Evolutionary conservation across 1,140 invertebrate genomes (phyloP), one percentile per base, ranked within the genome.

Genomic region (Heterodera schachtii): DNA sequence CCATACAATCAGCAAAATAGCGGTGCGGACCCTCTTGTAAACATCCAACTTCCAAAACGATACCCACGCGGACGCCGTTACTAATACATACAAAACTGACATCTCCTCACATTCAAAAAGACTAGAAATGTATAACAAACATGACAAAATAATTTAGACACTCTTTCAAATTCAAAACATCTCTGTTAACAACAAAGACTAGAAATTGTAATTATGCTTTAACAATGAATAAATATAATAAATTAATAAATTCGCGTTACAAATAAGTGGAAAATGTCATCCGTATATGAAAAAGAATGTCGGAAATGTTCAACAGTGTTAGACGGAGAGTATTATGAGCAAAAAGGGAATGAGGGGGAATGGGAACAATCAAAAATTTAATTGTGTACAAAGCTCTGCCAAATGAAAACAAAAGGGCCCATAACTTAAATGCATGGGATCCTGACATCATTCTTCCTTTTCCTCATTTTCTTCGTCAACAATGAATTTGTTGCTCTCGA

Each of bases 31-130:
- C 31, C 64, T 11, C 60, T 78, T 1, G 64, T 64, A 44, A 81
- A 81, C 41, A 52, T 82, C 57, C 77, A 71, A 44, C 47, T 82
- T 11, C 81, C 81, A 1, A 82, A 82, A 44, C 78, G 75, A 49
- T 82, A 82, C 81, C 81, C 81, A 44, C 69, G 80, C 3, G 81
- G 81, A n/a, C 79, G 74, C 60, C 81, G 80, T 6, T 82, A 82
- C 64, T 71, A 41, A 71, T 41, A 64, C 5, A 31, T 19, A 19
- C 57, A 19, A 64, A 64, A 64, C 57, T 64, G 13, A 64, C 57
- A 19, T 64, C 57, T 5, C 57, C 2, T 19, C 11, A 52, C 49
- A 52, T 52, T 52, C 31, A 31, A 31, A 31, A 31, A 0, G 31
- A 31, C 31, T 31, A 31, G 31, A 31, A 31, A 31, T 31, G 31